These are phyloP conservation scores for Dryobates pubescens DNA, from an alignment of 2,797 vertebrate species.

Conservation along the genomic window DNA sequence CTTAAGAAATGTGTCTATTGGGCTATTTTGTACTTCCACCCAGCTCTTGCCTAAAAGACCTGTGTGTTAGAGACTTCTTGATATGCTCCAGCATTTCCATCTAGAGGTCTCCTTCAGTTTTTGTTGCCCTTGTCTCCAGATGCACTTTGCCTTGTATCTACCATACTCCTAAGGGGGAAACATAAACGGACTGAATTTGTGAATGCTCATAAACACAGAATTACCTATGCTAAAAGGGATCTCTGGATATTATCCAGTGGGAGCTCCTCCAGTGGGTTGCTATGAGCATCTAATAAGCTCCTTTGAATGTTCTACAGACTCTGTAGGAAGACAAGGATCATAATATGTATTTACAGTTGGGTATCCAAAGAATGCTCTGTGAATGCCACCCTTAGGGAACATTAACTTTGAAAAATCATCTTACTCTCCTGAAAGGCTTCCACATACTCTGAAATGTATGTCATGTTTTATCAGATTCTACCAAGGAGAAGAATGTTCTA, in stretches of 20 bases:
- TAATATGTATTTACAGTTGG: background rate
- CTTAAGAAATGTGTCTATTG: background rate
- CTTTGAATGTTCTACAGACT: background rate
- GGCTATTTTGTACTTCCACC: background rate
- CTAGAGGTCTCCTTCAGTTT: background rate
- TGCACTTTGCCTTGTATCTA: background rate
- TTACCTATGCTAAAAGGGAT: background rate
- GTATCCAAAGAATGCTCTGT: background rate
- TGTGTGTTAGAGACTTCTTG: background rate
- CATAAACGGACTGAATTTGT: background rate
- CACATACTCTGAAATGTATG: background rate
- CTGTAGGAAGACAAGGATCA: background rate
- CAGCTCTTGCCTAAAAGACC: background rate
- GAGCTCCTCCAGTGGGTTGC: background rate
- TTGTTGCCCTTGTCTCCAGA: background rate
- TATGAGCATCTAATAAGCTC: background rate
- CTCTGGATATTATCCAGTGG: background rate
- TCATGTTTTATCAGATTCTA: background rate
- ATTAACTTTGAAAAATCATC: conserved; percentile 8
- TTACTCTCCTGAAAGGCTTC: background rate
- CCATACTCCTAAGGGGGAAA: background rate
- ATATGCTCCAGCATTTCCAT: background rate
- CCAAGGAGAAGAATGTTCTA: background rate
- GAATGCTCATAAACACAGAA: background rate
- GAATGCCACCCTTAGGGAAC: background rate